Base-by-base conservation (phyloP, 2,113 vertebrate species). In the Etheostoma spectabile region DNA sequence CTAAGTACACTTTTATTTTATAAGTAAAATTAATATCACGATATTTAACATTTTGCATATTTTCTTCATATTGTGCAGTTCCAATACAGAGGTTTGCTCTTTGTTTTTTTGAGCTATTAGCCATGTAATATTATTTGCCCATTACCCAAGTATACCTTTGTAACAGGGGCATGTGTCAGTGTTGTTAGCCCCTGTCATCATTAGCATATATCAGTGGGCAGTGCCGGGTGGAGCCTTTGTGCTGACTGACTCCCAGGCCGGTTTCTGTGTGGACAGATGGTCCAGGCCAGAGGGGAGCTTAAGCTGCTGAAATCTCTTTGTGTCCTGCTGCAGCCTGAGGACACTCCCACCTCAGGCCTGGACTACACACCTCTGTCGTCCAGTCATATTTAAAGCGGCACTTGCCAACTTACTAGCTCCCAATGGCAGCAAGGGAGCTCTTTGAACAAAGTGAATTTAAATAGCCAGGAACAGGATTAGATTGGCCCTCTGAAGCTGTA, bases 221-320 rank as follows among this genome's bases (percentile, higher is more conserved):
- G 61, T 14, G 73, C 80, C 61, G 77, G 45, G 14, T 65, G 65
- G 53, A 52, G 65, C 8, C 72, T 87, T 86, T 87, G 63, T 87
- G 38, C 46, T 16, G 69, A 78, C 68, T 30, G 66, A 65, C 66
- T 81, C 59, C 65, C 65, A 82, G 70, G 57, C 56, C 11, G 24
- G 49, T n/a, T 61, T 56, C 19, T 24, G 30, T 3, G 52, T 35
- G 62, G 87, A 83, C 91, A 92, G 89, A 91, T 92, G 86, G 89
- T 69, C 45, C 42, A 3, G 64, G 74, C 68, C 72, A 63, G 59
- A 77, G 62, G 62, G 66, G 55, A 76, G 69, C 82, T 75, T 85
- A 78, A 77, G 71, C 51, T 27, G 56, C 65, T 68, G 67, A 82
- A 74, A 85, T 80, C 74, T 79, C 73, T 79, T 80, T 89, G 79